phyloP scores from a whole-genome alignment of 1,140 invertebrate genomes.

The Lordiphosa mommai region DNA sequence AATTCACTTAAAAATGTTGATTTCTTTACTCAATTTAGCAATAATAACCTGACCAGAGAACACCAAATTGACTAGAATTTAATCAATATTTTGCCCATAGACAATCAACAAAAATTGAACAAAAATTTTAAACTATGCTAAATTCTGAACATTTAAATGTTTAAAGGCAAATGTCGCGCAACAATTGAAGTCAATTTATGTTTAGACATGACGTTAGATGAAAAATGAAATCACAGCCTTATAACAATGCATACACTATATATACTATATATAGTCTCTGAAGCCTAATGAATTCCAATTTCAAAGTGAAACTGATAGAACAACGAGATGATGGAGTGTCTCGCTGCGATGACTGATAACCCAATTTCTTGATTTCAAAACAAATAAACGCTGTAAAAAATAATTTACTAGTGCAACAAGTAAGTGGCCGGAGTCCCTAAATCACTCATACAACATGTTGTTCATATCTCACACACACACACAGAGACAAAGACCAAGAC shows the following conservation, averaged over 20 bases:
- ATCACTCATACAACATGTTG: constrained; percentile 65
- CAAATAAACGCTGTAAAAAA: constrained; percentile 74
- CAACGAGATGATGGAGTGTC: constrained; percentile 46
- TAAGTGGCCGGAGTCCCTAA: constrained; percentile 39
- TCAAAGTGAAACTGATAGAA: constrained; percentile 45
- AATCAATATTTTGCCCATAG: constrained; percentile 17
- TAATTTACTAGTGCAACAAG: constrained; percentile 36
- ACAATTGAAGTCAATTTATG: constrained; percentile 49
- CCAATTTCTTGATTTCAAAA: constrained; percentile 61
- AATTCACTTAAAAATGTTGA: no score
- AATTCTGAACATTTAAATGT: constrained; percentile 13
- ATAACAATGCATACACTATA: constrained; percentile 12
- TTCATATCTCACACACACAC: constrained; percentile 33
- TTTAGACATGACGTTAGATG: constrained; percentile 57
- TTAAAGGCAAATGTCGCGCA: constrained; percentile 6
- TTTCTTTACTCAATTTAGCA: no score
- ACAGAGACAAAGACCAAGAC: background rate
- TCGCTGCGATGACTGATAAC: constrained; percentile 62
- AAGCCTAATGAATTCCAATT: constrained; percentile 67
- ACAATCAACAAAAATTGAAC: constrained; percentile 30
- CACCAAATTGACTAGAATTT: background rate
- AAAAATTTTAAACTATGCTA: constrained; percentile 10
- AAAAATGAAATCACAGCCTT: constrained; percentile 30
- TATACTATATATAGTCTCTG: constrained; percentile 13
- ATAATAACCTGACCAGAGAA: no score